Percentiles rank a stretch among this genome's conserved stretches.
Conservation (phyloP, 2,888 invertebrate genomes). For the Pammene aurita region DNA sequence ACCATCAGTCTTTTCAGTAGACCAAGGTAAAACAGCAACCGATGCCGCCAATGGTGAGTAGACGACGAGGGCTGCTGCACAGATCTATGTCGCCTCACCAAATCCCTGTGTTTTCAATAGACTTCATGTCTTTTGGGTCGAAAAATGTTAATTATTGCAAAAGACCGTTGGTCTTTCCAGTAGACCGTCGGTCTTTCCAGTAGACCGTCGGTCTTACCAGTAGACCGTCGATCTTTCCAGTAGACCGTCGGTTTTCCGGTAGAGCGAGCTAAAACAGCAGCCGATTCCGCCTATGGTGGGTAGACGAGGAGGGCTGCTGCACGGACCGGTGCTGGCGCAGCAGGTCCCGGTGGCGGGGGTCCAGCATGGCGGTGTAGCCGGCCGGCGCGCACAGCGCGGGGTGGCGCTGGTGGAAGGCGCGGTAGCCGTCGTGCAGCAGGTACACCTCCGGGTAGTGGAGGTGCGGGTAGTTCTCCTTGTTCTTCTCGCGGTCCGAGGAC, state of each 20-base stretch:
- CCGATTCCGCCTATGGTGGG: conserved; percentile 47
- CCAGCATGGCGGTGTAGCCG: conserved; percentile 92
- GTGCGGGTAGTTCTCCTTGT: conserved; percentile 92
- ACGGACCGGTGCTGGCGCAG: conserved; percentile 86
- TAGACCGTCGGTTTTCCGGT: conserved; percentile 33
- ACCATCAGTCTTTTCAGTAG: conserved; percentile 45
- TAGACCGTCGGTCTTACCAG: conserved; percentile 41
- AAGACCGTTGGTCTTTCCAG: conserved; percentile 14
- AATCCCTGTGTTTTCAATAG: conserved; percentile 87
- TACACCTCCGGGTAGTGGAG: conserved; percentile 97
- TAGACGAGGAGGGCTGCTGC: conserved; percentile 46
- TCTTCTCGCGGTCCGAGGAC: conserved; percentile 90
- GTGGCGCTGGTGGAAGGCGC: conserved; percentile 87
- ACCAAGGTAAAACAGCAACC: conserved; percentile 49
- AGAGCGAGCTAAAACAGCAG: conserved; percentile 48
- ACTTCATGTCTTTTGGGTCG: no score
- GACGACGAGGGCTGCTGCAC: conserved; percentile 46
- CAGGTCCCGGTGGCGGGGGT: conserved; percentile 89
- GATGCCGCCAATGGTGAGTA: conserved; percentile 46
- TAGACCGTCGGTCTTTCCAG: conserved; percentile 45
- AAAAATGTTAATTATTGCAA: background rate
- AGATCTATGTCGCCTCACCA: conserved; percentile 87
- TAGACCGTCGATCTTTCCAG: conserved; percentile 39
- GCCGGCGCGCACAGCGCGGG: conserved; percentile 86
- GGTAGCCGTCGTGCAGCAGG: conserved; percentile 89